These are phyloP conservation scores for Glaucomys volans DNA, from an alignment of 2,113 vertebrate species.

Conservation along the genomic window DNA sequence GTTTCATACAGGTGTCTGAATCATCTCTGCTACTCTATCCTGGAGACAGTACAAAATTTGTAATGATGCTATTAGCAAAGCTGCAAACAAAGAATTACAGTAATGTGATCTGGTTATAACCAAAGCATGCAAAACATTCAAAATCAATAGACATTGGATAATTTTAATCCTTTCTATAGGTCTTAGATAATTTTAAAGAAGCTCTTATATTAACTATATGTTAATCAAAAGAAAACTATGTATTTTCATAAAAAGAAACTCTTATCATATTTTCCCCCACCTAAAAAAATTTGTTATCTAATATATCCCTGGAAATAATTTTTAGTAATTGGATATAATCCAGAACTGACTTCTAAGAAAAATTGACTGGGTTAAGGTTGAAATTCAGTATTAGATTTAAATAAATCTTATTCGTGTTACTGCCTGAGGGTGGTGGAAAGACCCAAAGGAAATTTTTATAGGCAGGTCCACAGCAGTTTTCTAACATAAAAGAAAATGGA, in stretches of 20 bases:
- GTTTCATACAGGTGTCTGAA: slow-evolving; percentile 24
- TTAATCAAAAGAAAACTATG: slow-evolving; percentile 64
- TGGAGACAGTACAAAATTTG: slow-evolving; percentile 67
- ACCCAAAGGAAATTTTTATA: slow-evolving; percentile 45
- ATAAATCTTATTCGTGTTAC: slow-evolving; percentile 40
- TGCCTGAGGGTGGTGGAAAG: not conserved
- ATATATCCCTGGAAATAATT: slow-evolving; percentile 69
- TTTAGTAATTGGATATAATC: slow-evolving; percentile 57
- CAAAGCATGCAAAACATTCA: slow-evolving; percentile 73
- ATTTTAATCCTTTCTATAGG: slow-evolving; percentile 70
- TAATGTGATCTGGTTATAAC: slow-evolving; percentile 57
- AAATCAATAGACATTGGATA: slow-evolving; percentile 56
- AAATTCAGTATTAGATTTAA: slow-evolving; percentile 63
- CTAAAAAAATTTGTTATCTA: slow-evolving; percentile 35
- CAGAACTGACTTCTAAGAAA: slow-evolving; percentile 53
- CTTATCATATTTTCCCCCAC: slow-evolving; percentile 4
- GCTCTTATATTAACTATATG: not conserved
- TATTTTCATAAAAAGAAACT: slow-evolving; percentile 30
- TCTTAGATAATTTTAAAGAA: slow-evolving; percentile 10
- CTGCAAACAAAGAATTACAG: slow-evolving; percentile 72
- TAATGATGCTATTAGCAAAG: slow-evolving; percentile 72
- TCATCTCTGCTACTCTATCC: not conserved
- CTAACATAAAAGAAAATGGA: slow-evolving; percentile 39
- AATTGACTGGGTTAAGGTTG: slow-evolving; percentile 54
- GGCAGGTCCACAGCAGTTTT: not conserved